These are phyloP conservation scores for Halisarca cf. caerulea DNA, from an alignment of 37 sponge, comb jelly and placozoan genomes.

Conservation along the genomic window DNA sequence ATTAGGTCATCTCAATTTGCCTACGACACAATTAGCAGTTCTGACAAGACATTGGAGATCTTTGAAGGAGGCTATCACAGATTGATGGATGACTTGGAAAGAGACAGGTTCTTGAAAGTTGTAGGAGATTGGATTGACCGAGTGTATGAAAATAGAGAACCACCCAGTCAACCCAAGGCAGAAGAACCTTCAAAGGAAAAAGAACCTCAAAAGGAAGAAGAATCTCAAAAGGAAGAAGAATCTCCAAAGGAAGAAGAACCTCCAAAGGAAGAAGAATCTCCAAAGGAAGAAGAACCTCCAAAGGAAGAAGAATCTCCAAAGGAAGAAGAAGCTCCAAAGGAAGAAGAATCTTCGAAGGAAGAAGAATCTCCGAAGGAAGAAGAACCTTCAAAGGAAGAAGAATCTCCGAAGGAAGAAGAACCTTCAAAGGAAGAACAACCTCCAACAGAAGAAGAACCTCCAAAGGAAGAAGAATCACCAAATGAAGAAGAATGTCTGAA, in stretches of 20 bases:
- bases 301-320: not conserved
- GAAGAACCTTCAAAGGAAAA: not conserved
- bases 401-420: no score
- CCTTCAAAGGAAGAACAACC: no score
- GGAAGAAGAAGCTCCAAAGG: not conserved
- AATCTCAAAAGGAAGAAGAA: not conserved
- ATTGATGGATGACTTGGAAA: slow-evolving; percentile 56
- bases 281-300: not conserved
- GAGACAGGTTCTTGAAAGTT: slow-evolving; percentile 42
- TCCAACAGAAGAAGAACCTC: no score
- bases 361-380: no score
- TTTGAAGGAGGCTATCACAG: slow-evolving; percentile 58
- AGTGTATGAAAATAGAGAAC: no score
- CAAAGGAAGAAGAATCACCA: no score
- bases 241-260: not conserved
- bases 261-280: not conserved
- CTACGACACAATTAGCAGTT: slow-evolving; percentile 21
- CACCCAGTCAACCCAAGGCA: not conserved
- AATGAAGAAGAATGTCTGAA: no score
- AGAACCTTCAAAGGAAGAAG: no score
- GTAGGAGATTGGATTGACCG: slow-evolving; percentile 58
- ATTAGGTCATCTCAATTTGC: slow-evolving; percentile 55
- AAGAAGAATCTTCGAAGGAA: no score
- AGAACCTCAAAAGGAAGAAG: not conserved
- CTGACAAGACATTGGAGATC: slow-evolving; percentile 62